Conservation (phyloP, 2,113 vertebrate genomes). For the Rynchops niger region DNA sequence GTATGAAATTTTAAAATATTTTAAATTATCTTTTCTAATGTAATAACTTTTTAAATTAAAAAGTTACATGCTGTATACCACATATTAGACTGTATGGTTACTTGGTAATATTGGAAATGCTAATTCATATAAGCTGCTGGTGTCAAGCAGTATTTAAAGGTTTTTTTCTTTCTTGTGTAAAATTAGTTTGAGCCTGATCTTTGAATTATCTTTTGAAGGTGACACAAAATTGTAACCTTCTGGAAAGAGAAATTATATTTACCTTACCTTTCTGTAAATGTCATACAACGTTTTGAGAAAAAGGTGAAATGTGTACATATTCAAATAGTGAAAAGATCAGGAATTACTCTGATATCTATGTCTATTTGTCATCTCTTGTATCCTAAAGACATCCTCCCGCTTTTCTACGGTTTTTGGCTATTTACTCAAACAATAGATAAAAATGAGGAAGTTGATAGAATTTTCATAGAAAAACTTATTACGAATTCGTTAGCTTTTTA, state of each 20-base stretch:
- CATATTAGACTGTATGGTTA: background rate
- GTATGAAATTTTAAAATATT: background rate
- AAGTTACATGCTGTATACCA: background rate
- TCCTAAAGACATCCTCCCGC: background rate
- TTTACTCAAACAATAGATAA: background rate
- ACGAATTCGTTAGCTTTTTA: background rate
- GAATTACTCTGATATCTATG: background rate
- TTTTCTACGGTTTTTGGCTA: background rate
- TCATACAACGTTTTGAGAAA: background rate
- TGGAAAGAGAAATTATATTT: background rate
- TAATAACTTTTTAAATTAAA: background rate
- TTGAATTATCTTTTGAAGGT: background rate
- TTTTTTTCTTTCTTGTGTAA: background rate
- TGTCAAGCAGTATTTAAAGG: background rate
- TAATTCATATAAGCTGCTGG: background rate
- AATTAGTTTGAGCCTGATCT: background rate
- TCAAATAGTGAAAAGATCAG: background rate
- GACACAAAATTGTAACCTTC: background rate
- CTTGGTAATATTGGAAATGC: background rate
- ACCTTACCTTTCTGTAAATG: conserved; percentile 17
- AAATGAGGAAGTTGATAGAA: background rate
- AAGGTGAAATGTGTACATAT: background rate
- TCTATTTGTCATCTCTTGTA: background rate
- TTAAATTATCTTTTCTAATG: background rate
- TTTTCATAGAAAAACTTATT: background rate